Evolutionary conservation across 1,140 invertebrate genomes (phyloP), one percentile per base, ranked within the genome.

Genomic region (Spodoptera litura): DNA sequence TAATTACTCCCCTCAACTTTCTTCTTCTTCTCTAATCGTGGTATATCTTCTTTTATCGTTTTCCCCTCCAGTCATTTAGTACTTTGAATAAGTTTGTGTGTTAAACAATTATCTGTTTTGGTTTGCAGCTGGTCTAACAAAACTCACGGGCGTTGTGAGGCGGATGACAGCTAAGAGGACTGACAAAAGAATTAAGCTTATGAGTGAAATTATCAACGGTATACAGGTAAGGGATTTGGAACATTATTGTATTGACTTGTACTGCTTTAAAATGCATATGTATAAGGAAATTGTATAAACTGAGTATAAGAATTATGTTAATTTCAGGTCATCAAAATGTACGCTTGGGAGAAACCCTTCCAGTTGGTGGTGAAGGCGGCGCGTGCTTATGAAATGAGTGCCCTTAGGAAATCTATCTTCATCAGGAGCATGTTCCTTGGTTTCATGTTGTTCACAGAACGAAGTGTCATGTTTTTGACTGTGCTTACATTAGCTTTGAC

Each of bases 181-280:
- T 0, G 98, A 98, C 91, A 96, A 97, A 83, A 94, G 98, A 66
- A 96, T 98, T 3, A 96, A 97, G 80, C 88, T 98, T 20, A 98
- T 98, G 95, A 97, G 97, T 87, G 98, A 98, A 94, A 97, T 98
- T 64, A 96, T 98, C n/a, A 95, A 92, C 51, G 96, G 96, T 8
- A 97, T 97, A 61, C 96, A 97, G 85, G 96, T 96, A 56, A 83
- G 11, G 6, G 2, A 49, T 4, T 10, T 66, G 6, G 38, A 44
- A 44, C 38, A 6, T 44, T 44, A 44, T 10, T 44, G 38, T 44
- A 44, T 44, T 44, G 38, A 44, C 38, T 6, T 6, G 0, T 44
- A 44, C 5, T 44, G 4, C 9, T 44, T 8, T 8, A 44, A 9
- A 44, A 6, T 10, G 9, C 38, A 9, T 9, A 44, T 2, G 4